Percentiles rank a stretch among this genome's conserved stretches.
phyloP scores from a whole-genome alignment of 2,113 vertebrate species.

The Cryptoleucopteryx plumbea region DNA sequence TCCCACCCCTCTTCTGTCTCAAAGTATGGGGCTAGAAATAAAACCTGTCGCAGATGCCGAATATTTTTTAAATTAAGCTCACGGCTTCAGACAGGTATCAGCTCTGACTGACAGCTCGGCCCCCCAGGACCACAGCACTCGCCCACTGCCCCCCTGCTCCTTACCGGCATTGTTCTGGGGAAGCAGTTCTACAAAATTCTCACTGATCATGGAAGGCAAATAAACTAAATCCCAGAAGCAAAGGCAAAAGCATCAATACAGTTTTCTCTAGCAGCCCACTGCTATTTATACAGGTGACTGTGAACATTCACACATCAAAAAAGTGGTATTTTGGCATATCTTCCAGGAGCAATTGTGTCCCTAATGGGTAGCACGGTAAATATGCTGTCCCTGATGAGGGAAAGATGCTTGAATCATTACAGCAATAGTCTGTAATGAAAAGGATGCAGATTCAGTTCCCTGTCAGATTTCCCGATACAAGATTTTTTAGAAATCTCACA shows the following conservation, averaged over 20 bases:
- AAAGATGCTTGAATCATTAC: background rate
- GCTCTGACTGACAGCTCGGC: background rate
- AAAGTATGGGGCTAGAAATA: background rate
- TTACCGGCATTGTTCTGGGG: background rate
- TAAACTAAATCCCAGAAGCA: conserved; percentile 23
- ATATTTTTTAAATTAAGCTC: background rate
- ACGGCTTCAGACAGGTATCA: background rate
- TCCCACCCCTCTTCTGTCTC: background rate
- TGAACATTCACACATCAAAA: conserved; percentile 19
- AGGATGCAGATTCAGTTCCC: conserved; percentile 13
- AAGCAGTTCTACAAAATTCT: background rate
- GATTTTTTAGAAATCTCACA: conserved; percentile 34
- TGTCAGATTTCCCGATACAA: background rate
- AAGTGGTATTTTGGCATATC: conserved; percentile 31
- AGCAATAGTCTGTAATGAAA: conserved; percentile 15
- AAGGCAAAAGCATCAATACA: background rate
- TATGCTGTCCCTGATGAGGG: background rate
- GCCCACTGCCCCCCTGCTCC: background rate
- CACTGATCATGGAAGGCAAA: conserved; percentile 30
- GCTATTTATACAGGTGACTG: conserved; percentile 52
- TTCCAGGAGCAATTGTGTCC: conserved; percentile 27
- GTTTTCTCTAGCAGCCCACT: background rate
- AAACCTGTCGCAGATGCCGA: background rate
- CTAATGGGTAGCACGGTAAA: background rate
- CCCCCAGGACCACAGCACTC: accelerated